Base-by-base conservation (phyloP, 2,888 invertebrate genomes). In the Scelioninae gen. 1 region DNA sequence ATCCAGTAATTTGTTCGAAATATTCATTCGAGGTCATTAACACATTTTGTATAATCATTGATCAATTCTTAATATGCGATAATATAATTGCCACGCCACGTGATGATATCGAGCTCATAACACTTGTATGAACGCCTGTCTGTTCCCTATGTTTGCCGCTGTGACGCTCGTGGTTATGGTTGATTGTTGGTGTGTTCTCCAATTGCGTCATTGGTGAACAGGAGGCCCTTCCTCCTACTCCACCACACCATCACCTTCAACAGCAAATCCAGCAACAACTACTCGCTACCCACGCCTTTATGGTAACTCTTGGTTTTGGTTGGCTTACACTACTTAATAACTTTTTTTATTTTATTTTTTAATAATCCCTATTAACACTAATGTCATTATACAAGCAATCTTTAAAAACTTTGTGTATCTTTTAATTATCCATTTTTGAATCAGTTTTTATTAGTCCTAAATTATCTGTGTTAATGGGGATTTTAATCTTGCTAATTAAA, bases 231-330 rank as follows among this genome's bases (percentile, higher is more conserved):
- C 89, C 92, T 91, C 92, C 92, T 92, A 90, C 91, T 90, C 90
- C 91, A 90, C 88, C 90, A 90, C 92, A 92, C 90, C 92, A 92
- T 89, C 90, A 90, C 89, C 92, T 92, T 91, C 92, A 92, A 92
- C 92, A 92, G 91, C 92, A 92, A 91, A 92, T 92, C 92, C 92
- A 92, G 92, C 92, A 92, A 91, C 92, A 92, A 92, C 92, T 92
- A 91, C 92, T 92, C 91, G 92, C 92, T 92, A 92, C 92, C 92
- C 92, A 92, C 92, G 92, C 92, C 92, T 92, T 92, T 92, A 92
- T 92, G 92, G 92, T 92, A 92, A 92, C 92, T 92, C 91, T 91
- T 92, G 92, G 92, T 92, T 92, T 92, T 92, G 92, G 92, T 92
- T 92, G 91, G 92, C 92, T 92, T 92, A 90, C 90, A 92, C 92